Conservation (phyloP, 1,140 invertebrate species). For the Oreohelix idahoensis region DNA sequence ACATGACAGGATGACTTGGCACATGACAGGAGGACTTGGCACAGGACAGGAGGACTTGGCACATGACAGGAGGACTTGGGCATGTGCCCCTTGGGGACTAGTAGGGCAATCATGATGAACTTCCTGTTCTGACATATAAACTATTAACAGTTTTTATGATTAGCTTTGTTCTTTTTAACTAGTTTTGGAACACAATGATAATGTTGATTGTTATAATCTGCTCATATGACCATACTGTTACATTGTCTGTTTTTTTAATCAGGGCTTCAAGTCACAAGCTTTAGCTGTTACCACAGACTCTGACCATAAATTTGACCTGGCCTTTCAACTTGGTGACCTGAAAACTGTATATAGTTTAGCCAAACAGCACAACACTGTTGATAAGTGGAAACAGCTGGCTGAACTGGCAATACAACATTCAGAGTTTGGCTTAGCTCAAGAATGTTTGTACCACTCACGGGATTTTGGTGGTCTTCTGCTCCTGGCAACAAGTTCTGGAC, state of each 20-base stretch:
- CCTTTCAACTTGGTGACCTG: constrained; percentile 90
- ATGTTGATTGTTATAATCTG: too few species aligned
- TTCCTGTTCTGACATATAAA: too few species aligned
- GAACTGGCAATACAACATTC: constrained; percentile 76
- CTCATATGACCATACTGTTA: too few species aligned
- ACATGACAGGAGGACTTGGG: too few species aligned
- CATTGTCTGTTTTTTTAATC: constrained; percentile 16
- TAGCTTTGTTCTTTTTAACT: too few species aligned
- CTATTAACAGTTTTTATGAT: too few species aligned
- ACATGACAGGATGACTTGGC: too few species aligned
- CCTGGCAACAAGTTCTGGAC: constrained; percentile 90
- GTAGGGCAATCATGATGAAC: too few species aligned
- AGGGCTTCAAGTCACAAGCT: constrained; percentile 98
- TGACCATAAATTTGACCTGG: constrained; percentile 97
- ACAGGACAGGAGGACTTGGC: too few species aligned
- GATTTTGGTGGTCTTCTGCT: constrained; percentile 94
- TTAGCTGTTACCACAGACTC: constrained; percentile 95
- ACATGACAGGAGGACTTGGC: too few species aligned
- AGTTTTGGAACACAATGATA: too few species aligned
- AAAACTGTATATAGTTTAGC: constrained; percentile 87
- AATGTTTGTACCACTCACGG: constrained; percentile 91
- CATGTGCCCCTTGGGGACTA: too few species aligned
- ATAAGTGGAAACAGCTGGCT: constrained; percentile 95
- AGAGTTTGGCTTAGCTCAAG: constrained; percentile 83
- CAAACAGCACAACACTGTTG: constrained; percentile 87